phyloP scores from a whole-genome alignment of 2,797 vertebrate genomes.

The Vespertilio murinus region DNA sequence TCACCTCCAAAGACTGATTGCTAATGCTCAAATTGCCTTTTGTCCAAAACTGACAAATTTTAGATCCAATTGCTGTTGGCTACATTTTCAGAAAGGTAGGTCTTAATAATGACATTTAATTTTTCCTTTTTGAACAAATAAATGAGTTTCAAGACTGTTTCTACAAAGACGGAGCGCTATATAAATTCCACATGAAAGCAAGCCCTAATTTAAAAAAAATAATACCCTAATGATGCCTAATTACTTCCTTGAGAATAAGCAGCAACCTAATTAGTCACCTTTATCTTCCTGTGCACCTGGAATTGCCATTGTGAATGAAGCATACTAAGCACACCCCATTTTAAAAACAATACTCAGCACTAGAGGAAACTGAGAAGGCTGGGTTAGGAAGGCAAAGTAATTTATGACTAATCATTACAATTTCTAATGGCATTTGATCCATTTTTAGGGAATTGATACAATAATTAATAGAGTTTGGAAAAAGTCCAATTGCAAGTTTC shows the following conservation, averaged over 20 bases:
- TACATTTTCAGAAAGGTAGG: constrained; percentile 58
- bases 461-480: constrained; percentile 70
- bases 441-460: constrained; percentile 62
- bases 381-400: background rate
- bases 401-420: constrained; percentile 67
- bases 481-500: constrained; percentile 45
- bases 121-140: constrained; percentile 71
- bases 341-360: constrained; percentile 49
- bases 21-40: constrained; percentile 56
- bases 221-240: constrained; percentile 73
- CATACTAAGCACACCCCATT: constrained; percentile 56
- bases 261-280: constrained; percentile 76
- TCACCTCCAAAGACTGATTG: constrained; percentile 64
- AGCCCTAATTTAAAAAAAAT: constrained; percentile 74
- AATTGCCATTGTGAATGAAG: constrained; percentile 68
- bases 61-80: constrained; percentile 60
- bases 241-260: constrained; percentile 77
- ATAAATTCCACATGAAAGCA: constrained; percentile 76
- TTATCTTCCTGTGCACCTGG: constrained; percentile 78
- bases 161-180: constrained; percentile 67
- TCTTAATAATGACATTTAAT: constrained; percentile 70
- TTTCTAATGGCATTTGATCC: constrained; percentile 52
- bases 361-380: constrained; percentile 33
- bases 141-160: constrained; percentile 70
- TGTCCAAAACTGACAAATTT: constrained; percentile 70